These are phyloP conservation scores for Peribatodes rhomboidaria DNA, from an alignment of 2,888 invertebrate genomes.

Conservation along the genomic window DNA sequence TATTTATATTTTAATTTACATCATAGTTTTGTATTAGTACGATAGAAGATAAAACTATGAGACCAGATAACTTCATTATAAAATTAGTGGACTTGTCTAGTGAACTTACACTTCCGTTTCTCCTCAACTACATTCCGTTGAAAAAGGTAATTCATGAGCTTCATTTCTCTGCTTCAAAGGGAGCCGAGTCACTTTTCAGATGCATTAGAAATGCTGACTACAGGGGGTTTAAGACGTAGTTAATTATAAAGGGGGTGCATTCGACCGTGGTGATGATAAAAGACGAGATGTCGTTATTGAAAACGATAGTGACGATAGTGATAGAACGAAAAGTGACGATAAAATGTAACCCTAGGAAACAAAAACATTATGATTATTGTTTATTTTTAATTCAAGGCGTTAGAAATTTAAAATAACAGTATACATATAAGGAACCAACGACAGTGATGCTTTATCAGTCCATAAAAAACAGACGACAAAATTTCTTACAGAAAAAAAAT, in stretches of 20 bases:
- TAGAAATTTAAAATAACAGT: too few species aligned
- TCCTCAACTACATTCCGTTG: constrained; percentile 57
- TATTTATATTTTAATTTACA: too few species aligned
- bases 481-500: too few species aligned
- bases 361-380: too few species aligned
- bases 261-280: constrained; percentile 33
- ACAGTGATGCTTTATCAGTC: too few species aligned
- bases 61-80: too few species aligned
- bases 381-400: too few species aligned
- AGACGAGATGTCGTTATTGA: constrained; percentile 29
- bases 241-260: constrained; percentile 57
- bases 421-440: too few species aligned
- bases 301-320: constrained; percentile 7
- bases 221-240: constrained; percentile 52
- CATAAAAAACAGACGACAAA: too few species aligned
- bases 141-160: constrained; percentile 66
- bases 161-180: constrained; percentile 62
- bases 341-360: too few species aligned
- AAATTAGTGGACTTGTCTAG: neutral
- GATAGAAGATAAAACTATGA: too few species aligned
- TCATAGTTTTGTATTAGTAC: too few species aligned
- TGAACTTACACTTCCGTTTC: constrained; percentile 13
- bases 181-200: constrained; percentile 60
- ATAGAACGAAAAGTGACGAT: neutral
- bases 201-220: constrained; percentile 53